Conservation (phyloP, 1,140 invertebrate species). For the Pseudomyrmex flavicornis region DNA sequence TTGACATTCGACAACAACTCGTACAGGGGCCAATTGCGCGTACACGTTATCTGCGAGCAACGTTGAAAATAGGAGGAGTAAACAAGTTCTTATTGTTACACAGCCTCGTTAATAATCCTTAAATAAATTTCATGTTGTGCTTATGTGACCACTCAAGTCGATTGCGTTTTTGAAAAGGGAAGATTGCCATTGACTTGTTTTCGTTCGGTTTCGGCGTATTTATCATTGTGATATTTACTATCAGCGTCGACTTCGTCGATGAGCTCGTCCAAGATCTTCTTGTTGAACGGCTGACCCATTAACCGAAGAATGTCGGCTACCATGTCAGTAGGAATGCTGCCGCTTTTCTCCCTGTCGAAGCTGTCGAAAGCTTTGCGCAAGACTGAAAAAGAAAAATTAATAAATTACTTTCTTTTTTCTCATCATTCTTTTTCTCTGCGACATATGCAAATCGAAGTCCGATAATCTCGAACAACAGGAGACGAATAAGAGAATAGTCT, state of each 20-base stretch:
- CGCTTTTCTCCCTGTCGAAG: constrained; percentile 97
- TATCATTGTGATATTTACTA: constrained; percentile 88
- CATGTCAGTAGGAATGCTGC: constrained; percentile 97
- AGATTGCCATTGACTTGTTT: not conserved
- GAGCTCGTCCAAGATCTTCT: constrained; percentile 96
- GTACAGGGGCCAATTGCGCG: not conserved
- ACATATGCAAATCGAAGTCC: too few relatives aligned
- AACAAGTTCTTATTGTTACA: constrained; percentile 32
- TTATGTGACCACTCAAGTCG: not conserved
- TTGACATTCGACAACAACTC: constrained; percentile 52
- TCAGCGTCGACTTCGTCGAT: constrained; percentile 98
- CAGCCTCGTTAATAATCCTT: constrained; percentile 10
- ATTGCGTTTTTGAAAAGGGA: not conserved
- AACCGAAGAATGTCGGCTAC: constrained; percentile 96
- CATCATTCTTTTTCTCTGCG: too few relatives aligned
- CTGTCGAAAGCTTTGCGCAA: constrained; percentile 98
- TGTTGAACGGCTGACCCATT: constrained; percentile 98
- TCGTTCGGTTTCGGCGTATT: not conserved
- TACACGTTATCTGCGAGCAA: constrained; percentile 14
- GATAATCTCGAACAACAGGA: not conserved
- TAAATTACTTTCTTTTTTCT: not conserved
- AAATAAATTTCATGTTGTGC: constrained; percentile 18
- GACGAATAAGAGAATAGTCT: not conserved
- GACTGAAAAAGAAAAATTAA: constrained; percentile 85
- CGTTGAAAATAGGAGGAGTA: constrained; percentile 34